phyloP scores from a whole-genome alignment of 2,888 invertebrate species.

The Patella pellucida region DNA sequence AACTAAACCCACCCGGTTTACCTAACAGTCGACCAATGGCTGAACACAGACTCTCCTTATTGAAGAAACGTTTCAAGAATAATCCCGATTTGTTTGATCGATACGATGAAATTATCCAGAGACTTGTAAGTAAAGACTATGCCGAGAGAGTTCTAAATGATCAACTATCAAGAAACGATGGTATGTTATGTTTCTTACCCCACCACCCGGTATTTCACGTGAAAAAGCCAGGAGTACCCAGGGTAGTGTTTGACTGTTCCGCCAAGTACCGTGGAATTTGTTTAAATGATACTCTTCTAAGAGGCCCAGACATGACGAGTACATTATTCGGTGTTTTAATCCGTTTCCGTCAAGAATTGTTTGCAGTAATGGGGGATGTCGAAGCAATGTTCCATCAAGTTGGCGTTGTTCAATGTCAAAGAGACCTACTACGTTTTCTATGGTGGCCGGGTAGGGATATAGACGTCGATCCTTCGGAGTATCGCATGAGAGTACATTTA shows the following conservation, averaged over 20 bases:
- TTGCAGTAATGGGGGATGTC: slow-evolving; percentile 7
- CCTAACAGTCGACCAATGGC: neutral
- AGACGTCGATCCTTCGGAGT: slow-evolving; percentile 1
- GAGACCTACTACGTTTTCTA: slow-evolving; percentile 5
- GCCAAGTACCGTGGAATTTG: neutral
- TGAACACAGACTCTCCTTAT: neutral
- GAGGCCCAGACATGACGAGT: slow-evolving; percentile 1
- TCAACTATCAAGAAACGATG: neutral
- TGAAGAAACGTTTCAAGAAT: neutral
- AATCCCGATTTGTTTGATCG: neutral
- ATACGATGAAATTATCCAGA: neutral
- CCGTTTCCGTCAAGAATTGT: neutral
- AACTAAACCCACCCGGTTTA: neutral
- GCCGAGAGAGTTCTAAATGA: neutral
- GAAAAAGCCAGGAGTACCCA: neutral
- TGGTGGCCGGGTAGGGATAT: slow-evolving; percentile 12
- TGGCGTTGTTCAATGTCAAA: neutral
- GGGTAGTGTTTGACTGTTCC: neutral
- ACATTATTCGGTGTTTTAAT: neutral
- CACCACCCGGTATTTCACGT: slow-evolving; percentile 2
- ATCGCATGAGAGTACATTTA: slow-evolving; percentile 19
- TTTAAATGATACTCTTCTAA: neutral
- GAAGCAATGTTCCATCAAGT: slow-evolving; percentile 14
- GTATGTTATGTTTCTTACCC: neutral
- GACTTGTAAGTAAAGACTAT: neutral